Evolutionary conservation across 2,888 invertebrate genomes (phyloP), one percentile per base, ranked within the genome.

Genomic region (Heliothis peltigera): DNA sequence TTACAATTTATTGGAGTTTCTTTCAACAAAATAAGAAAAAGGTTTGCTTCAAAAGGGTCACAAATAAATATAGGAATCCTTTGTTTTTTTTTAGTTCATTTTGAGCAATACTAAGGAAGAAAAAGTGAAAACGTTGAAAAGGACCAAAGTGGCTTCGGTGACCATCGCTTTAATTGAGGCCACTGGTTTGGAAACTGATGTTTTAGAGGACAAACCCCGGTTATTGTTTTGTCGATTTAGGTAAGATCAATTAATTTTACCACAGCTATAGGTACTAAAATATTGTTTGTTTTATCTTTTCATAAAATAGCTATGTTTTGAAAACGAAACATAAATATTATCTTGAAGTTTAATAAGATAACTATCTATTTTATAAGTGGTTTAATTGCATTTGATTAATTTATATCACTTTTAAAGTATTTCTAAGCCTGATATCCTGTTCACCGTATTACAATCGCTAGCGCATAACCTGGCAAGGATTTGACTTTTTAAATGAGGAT

Each of bases 131-230:
- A 49, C 67, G 22, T 71, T 75, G 3, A 92, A 91, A 77, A 91
- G 83, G 70, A 83, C 77, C 10, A 93, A 91, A 87, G 62, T 88
- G 43, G 93, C 98, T 17, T 98, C 99, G 28, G 98, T 99, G 15
- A 99, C 98, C 55, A 97, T 99, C 82, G 97, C 98, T 43, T 95
- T 99, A 69, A 98, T 99, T 32, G 99, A 99, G 93, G 98, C 98
- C 42, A 97, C 96, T 91, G 97, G 98, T 87, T 95, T 99, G 65
- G 96, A 97, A 66, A 96, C 96, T 12, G 97, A 97, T 92, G 97
- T 97, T 83, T 96, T 97, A 60, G 98, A 98, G 84, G 96, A 96
- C 47, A 97, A 97, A 75, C 95, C 97, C 48, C 97, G 97, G 68
- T 97, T 98, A 89, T 97, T 98, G 52, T 98, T 97, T 88, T 98